phyloP scores from a whole-genome alignment of 2,797 vertebrate species.

The Smutsia gigantea region DNA sequence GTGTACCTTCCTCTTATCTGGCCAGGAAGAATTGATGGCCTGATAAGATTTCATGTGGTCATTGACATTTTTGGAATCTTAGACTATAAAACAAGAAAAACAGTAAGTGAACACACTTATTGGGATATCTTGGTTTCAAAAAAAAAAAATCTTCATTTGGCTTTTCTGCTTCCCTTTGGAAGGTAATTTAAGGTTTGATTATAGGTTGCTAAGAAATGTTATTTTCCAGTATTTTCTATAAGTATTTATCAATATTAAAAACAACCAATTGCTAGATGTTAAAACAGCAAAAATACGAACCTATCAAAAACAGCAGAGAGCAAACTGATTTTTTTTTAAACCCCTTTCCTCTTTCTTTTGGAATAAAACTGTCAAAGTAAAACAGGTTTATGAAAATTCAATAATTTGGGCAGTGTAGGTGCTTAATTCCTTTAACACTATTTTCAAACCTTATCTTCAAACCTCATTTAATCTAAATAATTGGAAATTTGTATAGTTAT shows the following conservation, averaged over 20 bases:
- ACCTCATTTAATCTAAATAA: conserved; percentile 86
- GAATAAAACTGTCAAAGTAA: conserved; percentile 84
- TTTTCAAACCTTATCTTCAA: conserved; percentile 76
- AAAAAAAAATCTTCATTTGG: background rate
- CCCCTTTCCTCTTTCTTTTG: conserved; percentile 85
- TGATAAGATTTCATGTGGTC: background rate
- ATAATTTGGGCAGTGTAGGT: conserved; percentile 85
- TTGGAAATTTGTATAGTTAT: conserved; percentile 87
- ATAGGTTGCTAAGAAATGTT: background rate
- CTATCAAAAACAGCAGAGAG: conserved; percentile 78
- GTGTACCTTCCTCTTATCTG: background rate
- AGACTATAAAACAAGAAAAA: conserved; percentile 8
- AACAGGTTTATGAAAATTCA: conserved; percentile 84
- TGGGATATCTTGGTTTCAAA: background rate
- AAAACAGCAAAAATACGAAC: conserved; percentile 58
- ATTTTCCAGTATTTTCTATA: conserved; percentile 18
- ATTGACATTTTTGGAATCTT: background rate
- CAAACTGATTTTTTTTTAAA: conserved; percentile 83
- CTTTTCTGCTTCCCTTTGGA: background rate
- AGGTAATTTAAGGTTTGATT: conserved; percentile 12
- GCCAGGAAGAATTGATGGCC: background rate
- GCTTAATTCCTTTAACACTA: conserved; percentile 86
- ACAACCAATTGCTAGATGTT: background rate
- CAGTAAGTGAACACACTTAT: background rate
- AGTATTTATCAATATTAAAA: conserved; percentile 78